Percentiles rank a stretch among this genome's conserved stretches.
These are phyloP conservation scores for Colinus virginianus DNA, from an alignment of 2,113 vertebrate species.

Conservation along the genomic window DNA sequence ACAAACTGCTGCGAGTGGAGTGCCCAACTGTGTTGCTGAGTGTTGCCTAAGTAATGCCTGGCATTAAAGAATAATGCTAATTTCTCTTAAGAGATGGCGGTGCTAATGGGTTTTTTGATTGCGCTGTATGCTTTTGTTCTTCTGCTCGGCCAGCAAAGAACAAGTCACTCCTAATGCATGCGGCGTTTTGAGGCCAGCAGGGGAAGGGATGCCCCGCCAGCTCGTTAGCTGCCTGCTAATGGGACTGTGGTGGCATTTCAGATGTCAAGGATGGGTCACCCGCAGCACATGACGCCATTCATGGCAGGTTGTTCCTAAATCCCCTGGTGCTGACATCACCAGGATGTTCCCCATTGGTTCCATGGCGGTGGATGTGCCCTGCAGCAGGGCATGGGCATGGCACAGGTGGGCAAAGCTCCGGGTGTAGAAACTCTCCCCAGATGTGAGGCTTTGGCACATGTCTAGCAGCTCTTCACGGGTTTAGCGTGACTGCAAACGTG, in stretches of 20 bases:
- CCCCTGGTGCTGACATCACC: too few relatives aligned
- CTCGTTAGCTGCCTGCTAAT: not conserved
- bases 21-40: not conserved
- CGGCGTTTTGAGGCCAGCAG: not conserved
- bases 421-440: accelerated
- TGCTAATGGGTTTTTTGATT: not conserved
- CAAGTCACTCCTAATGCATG: too few relatives aligned
- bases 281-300: too few relatives aligned
- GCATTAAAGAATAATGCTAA: not conserved
- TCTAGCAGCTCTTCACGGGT: not conserved
- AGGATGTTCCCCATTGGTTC: not conserved
- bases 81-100: not conserved
- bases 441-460: accelerated
- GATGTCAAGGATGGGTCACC: not conserved
- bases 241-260: accelerated
- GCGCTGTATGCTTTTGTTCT: not conserved
- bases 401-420: not conserved
- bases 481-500: accelerated
- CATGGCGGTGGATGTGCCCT: accelerated
- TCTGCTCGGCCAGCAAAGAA: not conserved
- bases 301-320: too few relatives aligned
- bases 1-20: not conserved
- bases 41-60: not conserved
- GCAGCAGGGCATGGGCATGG: not conserved
- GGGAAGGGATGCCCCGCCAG: not conserved